phyloP scores from a whole-genome alignment of 30 jellyfish, hydroid and myxozoan species.

The Sanderia malayensis region DNA sequence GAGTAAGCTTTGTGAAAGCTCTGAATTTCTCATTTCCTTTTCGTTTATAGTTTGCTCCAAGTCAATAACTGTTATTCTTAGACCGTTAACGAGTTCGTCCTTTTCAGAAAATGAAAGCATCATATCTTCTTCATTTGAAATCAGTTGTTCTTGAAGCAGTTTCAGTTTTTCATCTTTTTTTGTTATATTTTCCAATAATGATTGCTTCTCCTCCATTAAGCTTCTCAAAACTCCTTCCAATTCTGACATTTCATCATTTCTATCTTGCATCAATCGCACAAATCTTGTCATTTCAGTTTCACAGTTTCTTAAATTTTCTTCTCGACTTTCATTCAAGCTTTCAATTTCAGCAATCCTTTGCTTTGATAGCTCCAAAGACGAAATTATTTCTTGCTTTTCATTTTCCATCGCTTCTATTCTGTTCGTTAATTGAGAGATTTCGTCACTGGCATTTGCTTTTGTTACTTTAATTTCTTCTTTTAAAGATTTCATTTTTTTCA shows the following conservation, averaged over 20 bases:
- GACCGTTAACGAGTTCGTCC: conserved; percentile 32
- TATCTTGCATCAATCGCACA: conserved; percentile 38
- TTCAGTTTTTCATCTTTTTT: conserved; percentile 38
- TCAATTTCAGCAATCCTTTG: conserved; percentile 40
- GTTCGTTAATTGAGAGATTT: not conserved
- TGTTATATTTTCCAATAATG: not conserved
- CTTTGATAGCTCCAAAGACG: conserved; percentile 7
- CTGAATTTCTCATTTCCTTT: conserved; percentile 20
- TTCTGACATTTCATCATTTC: conserved; percentile 32
- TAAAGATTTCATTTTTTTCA: conserved; percentile 44
- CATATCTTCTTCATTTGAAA: conserved; percentile 53
- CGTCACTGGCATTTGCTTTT: not conserved
- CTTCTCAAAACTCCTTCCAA: conserved; percentile 30
- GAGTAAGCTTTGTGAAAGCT: not conserved
- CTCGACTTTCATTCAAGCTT: conserved; percentile 40
- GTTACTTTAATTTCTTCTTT: conserved; percentile 34
- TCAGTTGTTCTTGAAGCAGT: conserved; percentile 37
- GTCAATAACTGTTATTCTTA: conserved; percentile 15
- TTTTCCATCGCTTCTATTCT: not conserved
- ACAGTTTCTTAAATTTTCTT: conserved; percentile 44
- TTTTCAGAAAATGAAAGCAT: conserved; percentile 28
- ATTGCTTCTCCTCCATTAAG: conserved; percentile 51
- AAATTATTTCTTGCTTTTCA: conserved; percentile 7
- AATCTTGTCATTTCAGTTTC: conserved; percentile 44
- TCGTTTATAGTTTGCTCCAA: conserved; percentile 18